Evolutionary conservation across 2,113 vertebrate species (phyloP).

Genomic region (Willisornis vidua): DNA sequence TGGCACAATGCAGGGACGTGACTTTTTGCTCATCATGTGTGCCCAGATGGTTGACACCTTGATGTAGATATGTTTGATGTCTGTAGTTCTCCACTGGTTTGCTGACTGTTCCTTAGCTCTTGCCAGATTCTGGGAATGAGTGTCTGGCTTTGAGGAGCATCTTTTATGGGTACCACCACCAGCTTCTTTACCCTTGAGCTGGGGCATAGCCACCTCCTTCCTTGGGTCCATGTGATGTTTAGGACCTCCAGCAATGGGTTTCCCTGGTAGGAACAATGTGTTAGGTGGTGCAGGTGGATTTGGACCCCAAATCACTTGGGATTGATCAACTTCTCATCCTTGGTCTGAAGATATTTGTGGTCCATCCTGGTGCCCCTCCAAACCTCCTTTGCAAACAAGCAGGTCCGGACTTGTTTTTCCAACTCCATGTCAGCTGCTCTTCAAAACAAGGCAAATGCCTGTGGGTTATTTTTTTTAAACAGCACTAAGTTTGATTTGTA

Average conservation of each 20-base stretch:
- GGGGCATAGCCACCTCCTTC: neutral
- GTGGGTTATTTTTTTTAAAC: neutral
- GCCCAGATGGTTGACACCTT: neutral
- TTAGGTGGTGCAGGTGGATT: neutral
- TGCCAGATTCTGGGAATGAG: neutral
- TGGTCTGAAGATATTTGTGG: neutral
- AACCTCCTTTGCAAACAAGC: neutral
- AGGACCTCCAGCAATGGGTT: neutral
- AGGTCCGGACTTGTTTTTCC: neutral
- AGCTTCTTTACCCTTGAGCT: neutral
- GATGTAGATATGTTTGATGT: neutral
- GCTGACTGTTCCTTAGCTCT: neutral
- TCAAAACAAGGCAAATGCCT: neutral
- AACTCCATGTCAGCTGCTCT: rapidly evolving
- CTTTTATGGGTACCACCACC: neutral
- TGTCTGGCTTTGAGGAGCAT: neutral
- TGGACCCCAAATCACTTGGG: neutral
- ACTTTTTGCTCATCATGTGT: rapidly evolving
- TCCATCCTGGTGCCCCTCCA: neutral
- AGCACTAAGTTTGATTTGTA: neutral
- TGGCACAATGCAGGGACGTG: neutral
- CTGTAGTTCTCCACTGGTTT: neutral
- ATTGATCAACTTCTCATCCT: neutral
- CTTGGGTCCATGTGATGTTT: rapidly evolving
- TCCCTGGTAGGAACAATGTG: neutral